Evolutionary conservation across 2,888 invertebrate genomes (phyloP).

Genomic region (Agrotis exclamationis): DNA sequence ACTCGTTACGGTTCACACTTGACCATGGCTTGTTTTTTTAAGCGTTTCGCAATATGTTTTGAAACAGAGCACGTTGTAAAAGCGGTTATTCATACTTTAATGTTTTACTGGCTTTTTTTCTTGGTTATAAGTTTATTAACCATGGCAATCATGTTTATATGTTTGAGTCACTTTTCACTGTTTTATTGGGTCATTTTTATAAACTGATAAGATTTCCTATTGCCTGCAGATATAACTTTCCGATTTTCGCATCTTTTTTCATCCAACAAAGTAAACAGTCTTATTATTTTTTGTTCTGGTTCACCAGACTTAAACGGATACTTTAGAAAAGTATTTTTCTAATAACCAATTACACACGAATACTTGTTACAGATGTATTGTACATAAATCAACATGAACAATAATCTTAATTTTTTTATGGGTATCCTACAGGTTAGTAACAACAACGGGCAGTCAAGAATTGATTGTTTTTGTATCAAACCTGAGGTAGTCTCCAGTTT

Average conservation of each 20-base stretch:
- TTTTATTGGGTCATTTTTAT: background rate
- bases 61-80: constrained; percentile 49
- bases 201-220: background rate
- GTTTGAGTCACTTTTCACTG: constrained; percentile 9
- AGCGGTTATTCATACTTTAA: constrained; percentile 28
- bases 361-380: too few species aligned
- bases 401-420: background rate
- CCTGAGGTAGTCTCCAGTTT: too few species aligned
- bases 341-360: too few species aligned
- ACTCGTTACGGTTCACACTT: constrained; percentile 59
- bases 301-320: too few species aligned
- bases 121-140: background rate
- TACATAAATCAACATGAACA: too few species aligned
- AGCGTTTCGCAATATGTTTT: constrained; percentile 56
- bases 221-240: background rate
- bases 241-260: background rate
- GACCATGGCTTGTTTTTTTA: constrained; percentile 57
- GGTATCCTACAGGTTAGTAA: too few species aligned
- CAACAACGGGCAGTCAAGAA: background rate
- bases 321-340: too few species aligned
- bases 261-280: background rate
- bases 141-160: constrained; percentile 19
- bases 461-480: background rate
- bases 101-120: constrained; percentile 35
- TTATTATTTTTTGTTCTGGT: too few species aligned